Evolutionary conservation across 2,797 vertebrate species (phyloP).

Genomic region (Phrynocephalus guinanensis): DNA sequence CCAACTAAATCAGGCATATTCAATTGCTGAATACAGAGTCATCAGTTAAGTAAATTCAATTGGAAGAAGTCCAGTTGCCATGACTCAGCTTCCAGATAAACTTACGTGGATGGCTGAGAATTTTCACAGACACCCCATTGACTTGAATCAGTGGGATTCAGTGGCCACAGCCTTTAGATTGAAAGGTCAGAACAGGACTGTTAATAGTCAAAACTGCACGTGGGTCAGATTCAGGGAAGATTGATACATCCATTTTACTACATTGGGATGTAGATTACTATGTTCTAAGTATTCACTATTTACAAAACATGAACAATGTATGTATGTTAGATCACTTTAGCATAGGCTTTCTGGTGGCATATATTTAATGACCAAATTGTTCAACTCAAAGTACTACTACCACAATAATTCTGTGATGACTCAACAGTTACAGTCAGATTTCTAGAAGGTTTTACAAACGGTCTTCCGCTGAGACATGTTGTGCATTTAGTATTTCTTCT

Average conservation of each 20-base stretch:
- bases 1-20: too few species aligned
- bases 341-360: neutral
- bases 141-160: too few species aligned
- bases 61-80: too few species aligned
- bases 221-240: neutral
- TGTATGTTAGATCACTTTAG: neutral
- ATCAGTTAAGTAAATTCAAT: too few species aligned
- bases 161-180: too few species aligned
- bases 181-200: too few species aligned
- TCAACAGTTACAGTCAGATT: neutral
- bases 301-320: neutral
- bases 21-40: too few species aligned
- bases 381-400: neutral
- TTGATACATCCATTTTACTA: neutral
- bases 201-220: neutral
- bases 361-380: neutral
- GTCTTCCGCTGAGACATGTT: too few species aligned
- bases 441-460: too few species aligned
- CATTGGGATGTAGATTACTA: neutral
- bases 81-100: too few species aligned
- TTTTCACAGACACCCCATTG: too few species aligned
- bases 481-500: neutral
- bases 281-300: neutral
- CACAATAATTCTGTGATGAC: neutral
- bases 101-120: too few species aligned